A percentile compares a stretch with the other conserved stretches of the same genome.
Conservation (phyloP, 2,113 vertebrate species). For the Silurus glanis region DNA sequence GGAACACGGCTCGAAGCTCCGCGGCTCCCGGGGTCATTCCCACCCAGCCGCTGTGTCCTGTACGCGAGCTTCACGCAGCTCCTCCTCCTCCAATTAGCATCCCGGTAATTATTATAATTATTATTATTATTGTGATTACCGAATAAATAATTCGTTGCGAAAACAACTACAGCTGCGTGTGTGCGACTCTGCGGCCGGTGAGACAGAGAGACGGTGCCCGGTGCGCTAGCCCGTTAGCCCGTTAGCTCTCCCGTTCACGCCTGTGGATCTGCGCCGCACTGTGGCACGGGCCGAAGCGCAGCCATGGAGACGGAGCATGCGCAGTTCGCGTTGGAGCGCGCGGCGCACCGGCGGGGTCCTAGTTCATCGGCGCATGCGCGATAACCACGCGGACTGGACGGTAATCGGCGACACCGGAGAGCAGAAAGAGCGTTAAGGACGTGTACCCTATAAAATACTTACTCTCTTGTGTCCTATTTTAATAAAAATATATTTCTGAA, state of each 20-base stretch:
- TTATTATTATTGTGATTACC: background rate
- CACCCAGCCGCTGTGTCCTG: slow-evolving; percentile 46
- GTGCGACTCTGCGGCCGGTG: no score
- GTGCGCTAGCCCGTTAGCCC: background rate
- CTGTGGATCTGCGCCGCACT: no score
- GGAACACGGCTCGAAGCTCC: slow-evolving; percentile 27
- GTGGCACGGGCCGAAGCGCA: background rate
- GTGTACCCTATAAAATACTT: no score
- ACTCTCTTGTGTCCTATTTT: no score
- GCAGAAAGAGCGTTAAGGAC: no score
- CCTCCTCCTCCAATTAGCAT: background rate
- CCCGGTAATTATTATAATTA: no score
- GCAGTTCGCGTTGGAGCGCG: slow-evolving; percentile 5
- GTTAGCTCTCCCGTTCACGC: background rate
- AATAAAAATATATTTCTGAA: no score
- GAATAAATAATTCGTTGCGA: background rate
- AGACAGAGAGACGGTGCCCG: no score
- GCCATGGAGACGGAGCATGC: slow-evolving; percentile 24
- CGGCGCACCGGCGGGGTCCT: background rate
- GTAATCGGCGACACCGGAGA: no score
- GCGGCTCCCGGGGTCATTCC: slow-evolving; percentile 53
- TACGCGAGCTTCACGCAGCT: slow-evolving; percentile 22
- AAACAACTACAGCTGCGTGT: background rate
- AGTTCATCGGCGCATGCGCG: no score
- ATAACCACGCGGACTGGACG: no score